Evolutionary conservation across 2,797 vertebrate species (phyloP).

Genomic region (Bradypodion pumilum): DNA sequence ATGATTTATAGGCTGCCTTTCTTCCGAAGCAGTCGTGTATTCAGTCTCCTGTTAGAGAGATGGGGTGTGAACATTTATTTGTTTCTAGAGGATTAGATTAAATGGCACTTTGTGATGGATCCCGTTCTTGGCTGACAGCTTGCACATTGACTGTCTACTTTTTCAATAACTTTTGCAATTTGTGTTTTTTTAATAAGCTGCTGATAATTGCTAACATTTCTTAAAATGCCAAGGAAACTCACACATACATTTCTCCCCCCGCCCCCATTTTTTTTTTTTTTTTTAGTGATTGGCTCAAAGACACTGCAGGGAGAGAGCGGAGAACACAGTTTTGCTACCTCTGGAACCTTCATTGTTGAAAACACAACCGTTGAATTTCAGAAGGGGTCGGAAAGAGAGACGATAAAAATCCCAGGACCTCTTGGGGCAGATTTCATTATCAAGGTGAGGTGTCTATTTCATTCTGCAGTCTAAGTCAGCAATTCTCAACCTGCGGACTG

Average conservation of each 20-base stretch:
- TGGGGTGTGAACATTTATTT: not conserved
- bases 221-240: conserved; percentile 13
- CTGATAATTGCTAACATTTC: not conserved
- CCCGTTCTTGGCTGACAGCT: conserved; percentile 25
- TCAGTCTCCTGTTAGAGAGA: not conserved
- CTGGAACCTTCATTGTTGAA: conserved; percentile 82
- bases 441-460: conserved; percentile 78
- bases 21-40: too few species aligned
- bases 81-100: conserved; percentile 23
- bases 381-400: conserved; percentile 82
- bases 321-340: conserved; percentile 78
- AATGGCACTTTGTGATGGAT: not conserved
- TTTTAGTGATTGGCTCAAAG: conserved; percentile 87
- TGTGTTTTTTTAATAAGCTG: not conserved
- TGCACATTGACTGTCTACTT: conserved; percentile 5
- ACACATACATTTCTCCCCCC: not conserved
- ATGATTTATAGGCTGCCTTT: too few species aligned
- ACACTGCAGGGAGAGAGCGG: conserved; percentile 83
- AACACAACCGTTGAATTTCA: conserved; percentile 91
- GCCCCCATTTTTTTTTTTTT: too few species aligned
- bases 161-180: conserved; percentile 17
- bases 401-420: conserved; percentile 83
- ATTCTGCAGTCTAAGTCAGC: not conserved
- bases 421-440: conserved; percentile 88
- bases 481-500: too few species aligned